Base-by-base conservation (phyloP, 2,797 vertebrate genomes). In the Rhinichthys osculus region DNA sequence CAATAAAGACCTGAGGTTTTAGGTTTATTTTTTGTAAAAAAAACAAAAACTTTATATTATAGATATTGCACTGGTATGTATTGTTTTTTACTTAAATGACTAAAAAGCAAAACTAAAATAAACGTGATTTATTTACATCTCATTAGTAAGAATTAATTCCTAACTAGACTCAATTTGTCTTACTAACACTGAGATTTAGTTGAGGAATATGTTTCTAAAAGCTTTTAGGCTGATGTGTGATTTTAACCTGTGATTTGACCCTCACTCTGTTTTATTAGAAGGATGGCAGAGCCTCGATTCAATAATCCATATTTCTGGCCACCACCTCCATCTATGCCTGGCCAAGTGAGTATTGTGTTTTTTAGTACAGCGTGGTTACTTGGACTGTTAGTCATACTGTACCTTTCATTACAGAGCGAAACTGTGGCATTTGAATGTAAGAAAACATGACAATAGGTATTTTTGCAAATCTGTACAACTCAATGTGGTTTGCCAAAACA, bases 251-350 rank as follows among this genome's bases (percentile, higher is more conserved):
- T n/a, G 44, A 7, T 82, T 82, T 62, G 38, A 66, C 33, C 35
- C 40, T 16, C 62, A 7, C 13, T 79, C 66, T 87, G 14, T 33
- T 84, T 81, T 27, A 50, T 57, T 85, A 52, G 14, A 95, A 97
- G 95, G 94, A 97, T 97, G 97, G 97, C 97, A 64, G 97, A 97
- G 89, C 95, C 97, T 89, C 96, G 96, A 87, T 97, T 97, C 93
- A 97, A 97, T 94, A 97, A 97, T 92, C 96, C 97, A 52, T 97
- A 97, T 92, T 97, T 97, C 92, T 97, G 97, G 96, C 97, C 96
- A 21, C 96, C 97, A 52, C 97, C 97, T 78, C 96, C 96, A 83
- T 94, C 96, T 87, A 97, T 97, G 96, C 96, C 96, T 88, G 95
- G 96, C 92, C 97, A 97, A 96, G 97, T 97, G 95, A 95, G 96